Percentiles rank a stretch among this genome's conserved stretches.
phyloP scores from a whole-genome alignment of 2,888 invertebrate genomes.

The Elegia similella region DNA sequence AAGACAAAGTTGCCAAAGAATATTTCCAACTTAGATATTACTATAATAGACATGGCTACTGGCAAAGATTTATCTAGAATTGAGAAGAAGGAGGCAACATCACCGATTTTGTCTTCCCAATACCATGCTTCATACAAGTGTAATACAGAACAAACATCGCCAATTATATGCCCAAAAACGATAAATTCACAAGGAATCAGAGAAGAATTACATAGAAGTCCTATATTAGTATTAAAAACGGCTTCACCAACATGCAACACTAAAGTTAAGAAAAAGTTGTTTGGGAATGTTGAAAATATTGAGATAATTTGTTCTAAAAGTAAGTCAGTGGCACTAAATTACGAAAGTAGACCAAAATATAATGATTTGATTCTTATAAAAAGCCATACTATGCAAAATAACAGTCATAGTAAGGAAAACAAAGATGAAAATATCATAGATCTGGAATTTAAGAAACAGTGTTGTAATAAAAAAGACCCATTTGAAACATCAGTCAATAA shows the following conservation, averaged over 20 bases:
- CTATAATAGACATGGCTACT: conserved; percentile 17
- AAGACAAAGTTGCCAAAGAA: conserved; percentile 48
- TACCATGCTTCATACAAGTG: conserved; percentile 25
- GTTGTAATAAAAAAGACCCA: not conserved
- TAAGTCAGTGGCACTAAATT: not conserved
- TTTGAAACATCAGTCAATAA: not conserved
- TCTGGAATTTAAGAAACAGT: not conserved
- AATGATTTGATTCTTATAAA: not conserved
- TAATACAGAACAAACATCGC: conserved; percentile 33
- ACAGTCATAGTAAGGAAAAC: not conserved
- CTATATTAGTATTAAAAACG: conserved; percentile 46
- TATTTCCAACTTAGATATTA: conserved; percentile 53
- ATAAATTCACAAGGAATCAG: conserved; percentile 16
- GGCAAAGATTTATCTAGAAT: conserved; percentile 13
- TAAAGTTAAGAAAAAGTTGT: conserved; percentile 52
- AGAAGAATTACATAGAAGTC: conserved; percentile 41
- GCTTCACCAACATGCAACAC: conserved; percentile 35
- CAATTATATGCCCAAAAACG: conserved; percentile 36
- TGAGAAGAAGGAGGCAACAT: conserved; percentile 21
- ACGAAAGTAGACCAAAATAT: not conserved
- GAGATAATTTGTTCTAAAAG: conserved; percentile 7
- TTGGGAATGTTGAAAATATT: conserved; percentile 24
- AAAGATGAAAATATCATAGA: not conserved
- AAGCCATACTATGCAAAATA: not conserved
- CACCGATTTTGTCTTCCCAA: conserved; percentile 39